phyloP scores from a whole-genome alignment of 2,113 vertebrate species.

The Vulpes vulpes region DNA sequence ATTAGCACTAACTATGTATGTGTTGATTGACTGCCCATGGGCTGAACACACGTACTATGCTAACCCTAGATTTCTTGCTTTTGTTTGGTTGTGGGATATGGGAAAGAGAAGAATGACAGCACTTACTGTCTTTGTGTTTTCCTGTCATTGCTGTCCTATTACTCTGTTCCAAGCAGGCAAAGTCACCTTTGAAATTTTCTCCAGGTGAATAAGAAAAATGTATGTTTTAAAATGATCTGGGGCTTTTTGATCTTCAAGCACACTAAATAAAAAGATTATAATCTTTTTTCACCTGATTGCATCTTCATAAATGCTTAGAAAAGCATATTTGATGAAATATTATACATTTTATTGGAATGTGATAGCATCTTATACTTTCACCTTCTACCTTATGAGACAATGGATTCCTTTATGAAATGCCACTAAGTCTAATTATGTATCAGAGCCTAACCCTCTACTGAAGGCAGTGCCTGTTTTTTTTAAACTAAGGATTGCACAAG shows the following conservation, averaged over 20 bases:
- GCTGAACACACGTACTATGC: neutral
- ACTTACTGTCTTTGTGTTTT: constrained; percentile 5
- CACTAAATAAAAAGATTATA: constrained; percentile 55
- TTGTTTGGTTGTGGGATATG: neutral
- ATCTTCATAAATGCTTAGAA: constrained; percentile 68
- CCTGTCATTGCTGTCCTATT: neutral
- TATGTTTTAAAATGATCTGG: constrained; percentile 40
- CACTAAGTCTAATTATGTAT: neutral
- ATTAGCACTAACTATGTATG: neutral
- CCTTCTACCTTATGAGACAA: constrained; percentile 24
- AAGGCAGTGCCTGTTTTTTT: neutral
- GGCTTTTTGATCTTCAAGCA: constrained; percentile 57
- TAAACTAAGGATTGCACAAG: neutral
- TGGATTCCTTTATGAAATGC: constrained; percentile 9
- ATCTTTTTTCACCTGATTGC: constrained; percentile 53
- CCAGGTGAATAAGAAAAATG: constrained; percentile 66
- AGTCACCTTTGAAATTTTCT: constrained; percentile 76
- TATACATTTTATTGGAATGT: constrained; percentile 44
- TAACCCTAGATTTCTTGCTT: neutral
- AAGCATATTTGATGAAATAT: constrained; percentile 58
- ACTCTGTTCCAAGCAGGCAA: constrained; percentile 30
- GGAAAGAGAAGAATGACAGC: neutral
- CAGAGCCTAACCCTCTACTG: neutral
- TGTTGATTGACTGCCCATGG: neutral
- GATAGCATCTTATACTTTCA: constrained; percentile 36